phyloP scores from a whole-genome alignment of 2,888 invertebrate species.

The Chrysotoxum bicinctum region DNA sequence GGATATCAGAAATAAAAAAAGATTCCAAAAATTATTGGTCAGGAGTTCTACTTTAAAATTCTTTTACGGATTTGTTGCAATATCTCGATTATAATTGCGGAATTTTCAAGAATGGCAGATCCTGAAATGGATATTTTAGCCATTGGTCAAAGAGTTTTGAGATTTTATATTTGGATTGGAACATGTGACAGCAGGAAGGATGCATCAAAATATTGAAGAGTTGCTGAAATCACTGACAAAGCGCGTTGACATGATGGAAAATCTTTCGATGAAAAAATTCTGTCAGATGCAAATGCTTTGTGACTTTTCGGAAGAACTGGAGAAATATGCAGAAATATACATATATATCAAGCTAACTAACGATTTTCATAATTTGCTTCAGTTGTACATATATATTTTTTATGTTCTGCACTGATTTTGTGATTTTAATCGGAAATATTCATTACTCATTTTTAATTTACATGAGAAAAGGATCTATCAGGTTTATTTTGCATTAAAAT shows the following conservation, averaged over 20 bases:
- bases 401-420: slow-evolving; percentile 77
- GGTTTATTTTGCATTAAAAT: no score
- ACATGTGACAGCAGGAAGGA: neutral
- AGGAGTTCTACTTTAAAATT: neutral
- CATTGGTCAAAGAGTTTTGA: neutral
- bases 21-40: neutral
- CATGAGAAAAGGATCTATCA: slow-evolving; percentile 61
- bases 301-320: slow-evolving; percentile 76
- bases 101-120: neutral
- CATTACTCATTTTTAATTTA: slow-evolving; percentile 75
- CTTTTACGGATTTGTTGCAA: neutral
- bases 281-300: slow-evolving; percentile 75
- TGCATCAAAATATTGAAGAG: slow-evolving; percentile 6
- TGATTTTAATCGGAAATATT: slow-evolving; percentile 75
- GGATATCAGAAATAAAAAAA: neutral
- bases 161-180: neutral
- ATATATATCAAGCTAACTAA: slow-evolving; percentile 72
- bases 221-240: neutral
- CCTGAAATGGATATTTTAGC: neutral
- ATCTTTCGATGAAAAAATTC: slow-evolving; percentile 67
- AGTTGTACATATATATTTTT: slow-evolving; percentile 77
- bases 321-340: slow-evolving; percentile 74
- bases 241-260: neutral
- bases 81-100: neutral
- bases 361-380: slow-evolving; percentile 74